These are phyloP conservation scores for Bombyx mandarina DNA, from an alignment of 1,140 invertebrate genomes.

Conservation along the genomic window DNA sequence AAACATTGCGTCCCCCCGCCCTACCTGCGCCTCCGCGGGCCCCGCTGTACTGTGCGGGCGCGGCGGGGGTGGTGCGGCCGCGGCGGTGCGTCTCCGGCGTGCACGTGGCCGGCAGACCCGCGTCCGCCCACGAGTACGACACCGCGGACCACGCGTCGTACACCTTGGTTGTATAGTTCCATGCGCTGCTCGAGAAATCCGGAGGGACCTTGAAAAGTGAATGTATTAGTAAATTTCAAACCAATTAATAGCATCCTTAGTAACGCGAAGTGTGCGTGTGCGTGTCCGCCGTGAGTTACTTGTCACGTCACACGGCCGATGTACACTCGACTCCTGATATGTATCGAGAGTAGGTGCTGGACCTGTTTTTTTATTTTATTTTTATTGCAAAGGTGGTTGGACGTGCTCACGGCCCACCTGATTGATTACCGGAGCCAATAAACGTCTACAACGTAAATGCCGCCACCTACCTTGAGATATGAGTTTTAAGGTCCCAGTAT, in stretches of 20 bases:
- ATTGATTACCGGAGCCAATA: too few relatives aligned
- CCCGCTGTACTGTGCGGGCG: constrained; percentile 31
- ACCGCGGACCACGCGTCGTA: constrained; percentile 43
- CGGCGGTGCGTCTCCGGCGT: constrained; percentile 17
- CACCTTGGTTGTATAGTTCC: constrained; percentile 45
- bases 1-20: constrained; percentile 14
- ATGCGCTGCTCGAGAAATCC: constrained; percentile 28
- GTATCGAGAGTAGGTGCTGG: too few relatives aligned
- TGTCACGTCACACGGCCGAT: too few relatives aligned
- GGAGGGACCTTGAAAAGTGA: constrained; percentile 26
- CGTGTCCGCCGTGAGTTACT: too few relatives aligned
- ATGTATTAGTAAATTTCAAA: background rate
- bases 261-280: too few relatives aligned
- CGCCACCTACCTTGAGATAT: too few relatives aligned
- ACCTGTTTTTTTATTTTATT: too few relatives aligned
- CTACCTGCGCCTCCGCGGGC: constrained; percentile 12
- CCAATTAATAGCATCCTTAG: background rate
- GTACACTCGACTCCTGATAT: too few relatives aligned
- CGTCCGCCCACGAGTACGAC: constrained; percentile 19
- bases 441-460: too few relatives aligned
- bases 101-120: constrained; percentile 19
- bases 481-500: too few relatives aligned
- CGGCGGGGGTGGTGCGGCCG: constrained; percentile 4
- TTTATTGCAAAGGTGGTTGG: too few relatives aligned
- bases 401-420: too few relatives aligned